Conservation (phyloP, 2,113 vertebrate genomes). For the Eulemur rufifrons region DNA sequence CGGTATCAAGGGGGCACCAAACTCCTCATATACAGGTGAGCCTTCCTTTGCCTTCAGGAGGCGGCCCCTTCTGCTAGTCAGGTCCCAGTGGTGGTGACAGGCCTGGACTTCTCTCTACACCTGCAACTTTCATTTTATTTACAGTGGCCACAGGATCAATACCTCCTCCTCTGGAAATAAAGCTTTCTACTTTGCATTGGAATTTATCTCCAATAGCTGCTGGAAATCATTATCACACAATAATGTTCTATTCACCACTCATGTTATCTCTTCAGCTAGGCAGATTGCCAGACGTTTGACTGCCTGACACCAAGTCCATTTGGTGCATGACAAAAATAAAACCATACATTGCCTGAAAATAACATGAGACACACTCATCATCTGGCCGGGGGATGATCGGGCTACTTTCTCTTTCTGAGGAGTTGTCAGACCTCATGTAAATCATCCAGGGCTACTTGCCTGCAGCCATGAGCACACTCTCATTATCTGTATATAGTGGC, state of each 20-base stretch:
- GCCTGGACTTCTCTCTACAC: background rate
- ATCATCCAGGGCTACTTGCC: conserved; percentile 30
- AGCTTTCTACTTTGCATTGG: conserved; percentile 62
- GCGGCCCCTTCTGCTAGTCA: background rate
- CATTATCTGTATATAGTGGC: background rate
- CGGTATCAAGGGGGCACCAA: background rate
- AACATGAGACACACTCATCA: conserved; percentile 56
- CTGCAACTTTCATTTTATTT: conserved; percentile 48
- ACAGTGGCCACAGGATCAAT: conserved; percentile 56
- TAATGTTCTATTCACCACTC: conserved; percentile 65
- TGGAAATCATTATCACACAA: conserved; percentile 65
- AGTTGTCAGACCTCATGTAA: conserved; percentile 63
- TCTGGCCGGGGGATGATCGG: conserved; percentile 40
- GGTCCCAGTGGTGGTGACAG: background rate
- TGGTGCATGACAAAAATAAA: conserved; percentile 72
- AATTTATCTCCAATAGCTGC: conserved; percentile 70
- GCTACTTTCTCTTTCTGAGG: conserved; percentile 59
- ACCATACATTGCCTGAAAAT: conserved; percentile 59
- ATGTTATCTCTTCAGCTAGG: conserved; percentile 59
- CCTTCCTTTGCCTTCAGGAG: background rate
- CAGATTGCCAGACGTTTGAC: conserved; percentile 73
- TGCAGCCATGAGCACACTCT: background rate
- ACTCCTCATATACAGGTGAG: background rate
- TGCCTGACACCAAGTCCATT: conserved; percentile 50
- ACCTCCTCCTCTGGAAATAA: conserved; percentile 56